These are phyloP conservation scores for Nerophis lumbriciformis DNA, from an alignment of 2,113 vertebrate species.

Conservation along the genomic window DNA sequence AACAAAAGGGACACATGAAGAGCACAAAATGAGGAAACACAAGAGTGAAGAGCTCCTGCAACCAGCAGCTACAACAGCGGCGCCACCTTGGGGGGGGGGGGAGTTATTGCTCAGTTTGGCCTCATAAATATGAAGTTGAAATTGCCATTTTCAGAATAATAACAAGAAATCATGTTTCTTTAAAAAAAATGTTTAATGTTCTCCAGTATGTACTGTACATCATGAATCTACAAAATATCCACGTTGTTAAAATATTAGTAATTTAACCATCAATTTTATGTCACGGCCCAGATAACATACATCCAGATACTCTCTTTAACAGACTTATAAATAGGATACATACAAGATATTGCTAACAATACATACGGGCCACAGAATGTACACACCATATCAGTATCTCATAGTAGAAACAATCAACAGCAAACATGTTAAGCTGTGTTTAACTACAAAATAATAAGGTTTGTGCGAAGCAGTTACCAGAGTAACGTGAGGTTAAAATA, in stretches of 20 bases:
- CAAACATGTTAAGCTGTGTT: slow-evolving; percentile 51
- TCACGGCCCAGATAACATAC: slow-evolving; percentile 63
- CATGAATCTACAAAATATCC: slow-evolving; percentile 75
- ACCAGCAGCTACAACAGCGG: too few relatives aligned
- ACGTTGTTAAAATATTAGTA: slow-evolving; percentile 68
- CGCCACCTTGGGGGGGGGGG: too few relatives aligned
- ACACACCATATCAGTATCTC: slow-evolving; percentile 41
- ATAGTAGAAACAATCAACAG: slow-evolving; percentile 41
- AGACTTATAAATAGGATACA: slow-evolving; percentile 56
- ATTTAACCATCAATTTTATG: slow-evolving; percentile 35
- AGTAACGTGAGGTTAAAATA: slow-evolving; percentile 53
- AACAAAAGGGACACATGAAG: too few relatives aligned
- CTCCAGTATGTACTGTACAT: slow-evolving; percentile 65
- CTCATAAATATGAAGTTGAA: too few relatives aligned
- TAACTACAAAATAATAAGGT: slow-evolving; percentile 43
- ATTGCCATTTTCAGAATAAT: slow-evolving; percentile 3
- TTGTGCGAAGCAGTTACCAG: slow-evolving; percentile 47
- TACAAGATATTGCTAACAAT: slow-evolving; percentile 49
- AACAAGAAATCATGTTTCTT: slow-evolving; percentile 26
- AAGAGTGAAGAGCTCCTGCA: too few relatives aligned
- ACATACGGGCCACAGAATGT: slow-evolving; percentile 30
- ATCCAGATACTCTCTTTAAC: slow-evolving; percentile 40
- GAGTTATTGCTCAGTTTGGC: too few relatives aligned
- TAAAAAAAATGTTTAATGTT: slow-evolving; percentile 73
- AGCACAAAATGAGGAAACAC: too few relatives aligned